These are phyloP conservation scores for Hemithea aestivaria DNA, from an alignment of 2,888 invertebrate species.

Conservation along the genomic window DNA sequence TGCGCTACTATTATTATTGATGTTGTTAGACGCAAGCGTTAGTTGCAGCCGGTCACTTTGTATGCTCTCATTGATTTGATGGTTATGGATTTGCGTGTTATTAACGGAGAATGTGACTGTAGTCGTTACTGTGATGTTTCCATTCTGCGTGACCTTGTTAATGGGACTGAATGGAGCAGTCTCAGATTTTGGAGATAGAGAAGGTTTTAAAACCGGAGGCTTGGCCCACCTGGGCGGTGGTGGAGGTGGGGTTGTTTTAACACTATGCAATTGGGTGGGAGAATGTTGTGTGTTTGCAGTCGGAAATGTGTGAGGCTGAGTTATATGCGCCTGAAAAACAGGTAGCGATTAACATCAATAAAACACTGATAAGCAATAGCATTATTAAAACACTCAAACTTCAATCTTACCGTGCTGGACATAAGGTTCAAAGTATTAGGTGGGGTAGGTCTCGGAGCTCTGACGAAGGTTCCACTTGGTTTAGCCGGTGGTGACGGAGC, in stretches of 20 bases:
- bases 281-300: conserved; percentile 61
- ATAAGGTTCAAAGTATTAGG: conserved; percentile 90
- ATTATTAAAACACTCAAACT: conserved; percentile 1
- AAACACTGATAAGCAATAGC: conserved; percentile 44
- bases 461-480: conserved; percentile 68
- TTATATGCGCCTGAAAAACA: conserved; percentile 78
- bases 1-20: conserved; percentile 64
- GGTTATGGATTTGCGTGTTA: conserved; percentile 74
- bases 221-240: conserved; percentile 93
- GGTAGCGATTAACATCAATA: conserved; percentile 53
- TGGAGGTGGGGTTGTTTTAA: conserved; percentile 85
- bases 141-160: conserved; percentile 75
- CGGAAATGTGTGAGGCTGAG: conserved; percentile 74
- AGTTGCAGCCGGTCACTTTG: conserved; percentile 71
- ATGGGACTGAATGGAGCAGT: conserved; percentile 62
- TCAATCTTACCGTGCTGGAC: conserved; percentile 73
- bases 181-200: conserved; percentile 68
- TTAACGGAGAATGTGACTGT: conserved; percentile 91
- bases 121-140: conserved; percentile 90
- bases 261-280: conserved; percentile 53
- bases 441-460: conserved; percentile 87
- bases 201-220: conserved; percentile 79
- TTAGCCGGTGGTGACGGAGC: conserved; percentile 76
- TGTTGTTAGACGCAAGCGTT: conserved; percentile 75
- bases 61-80: conserved; percentile 73